phyloP scores from a whole-genome alignment of 2,797 vertebrate species.

The Gastrophryne carolinensis region DNA sequence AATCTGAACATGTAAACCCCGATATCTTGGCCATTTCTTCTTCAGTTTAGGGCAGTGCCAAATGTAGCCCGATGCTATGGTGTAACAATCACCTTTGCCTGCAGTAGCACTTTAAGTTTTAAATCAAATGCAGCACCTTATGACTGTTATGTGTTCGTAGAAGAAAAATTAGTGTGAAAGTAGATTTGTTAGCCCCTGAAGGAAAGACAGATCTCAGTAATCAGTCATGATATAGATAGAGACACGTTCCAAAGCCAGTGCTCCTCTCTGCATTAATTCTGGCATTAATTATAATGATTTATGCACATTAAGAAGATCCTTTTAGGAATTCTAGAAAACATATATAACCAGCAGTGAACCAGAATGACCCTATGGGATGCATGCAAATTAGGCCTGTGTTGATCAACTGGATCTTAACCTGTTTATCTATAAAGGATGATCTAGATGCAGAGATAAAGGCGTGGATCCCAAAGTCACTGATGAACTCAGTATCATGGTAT shows the following conservation, averaged over 20 bases:
- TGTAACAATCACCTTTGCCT: too few relatives aligned
- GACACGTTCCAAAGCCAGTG: background rate
- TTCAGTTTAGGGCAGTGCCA: too few relatives aligned
- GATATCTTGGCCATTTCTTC: too few relatives aligned
- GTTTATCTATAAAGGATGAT: background rate
- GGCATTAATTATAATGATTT: background rate
- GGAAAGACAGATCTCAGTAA: background rate
- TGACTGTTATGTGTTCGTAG: background rate
- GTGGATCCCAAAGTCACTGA: too few relatives aligned
- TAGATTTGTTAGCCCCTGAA: background rate
- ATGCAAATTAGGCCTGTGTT: background rate
- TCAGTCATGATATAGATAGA: background rate
- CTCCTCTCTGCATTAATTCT: background rate
- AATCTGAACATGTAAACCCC: too few relatives aligned
- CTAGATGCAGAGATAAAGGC: background rate
- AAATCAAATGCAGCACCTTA: too few relatives aligned
- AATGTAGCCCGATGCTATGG: too few relatives aligned
- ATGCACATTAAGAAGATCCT: background rate
- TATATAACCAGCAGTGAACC: constrained; percentile 1
- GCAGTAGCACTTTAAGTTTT: too few relatives aligned
- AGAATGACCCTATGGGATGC: background rate
- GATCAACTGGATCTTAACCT: background rate
- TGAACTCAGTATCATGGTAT: too few relatives aligned
- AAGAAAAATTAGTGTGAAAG: background rate
- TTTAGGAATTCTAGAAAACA: background rate